A percentile compares a stretch with the other conserved stretches of the same genome.
phyloP scores from a whole-genome alignment of 2,797 vertebrate genomes.

The Squalus acanthias region DNA sequence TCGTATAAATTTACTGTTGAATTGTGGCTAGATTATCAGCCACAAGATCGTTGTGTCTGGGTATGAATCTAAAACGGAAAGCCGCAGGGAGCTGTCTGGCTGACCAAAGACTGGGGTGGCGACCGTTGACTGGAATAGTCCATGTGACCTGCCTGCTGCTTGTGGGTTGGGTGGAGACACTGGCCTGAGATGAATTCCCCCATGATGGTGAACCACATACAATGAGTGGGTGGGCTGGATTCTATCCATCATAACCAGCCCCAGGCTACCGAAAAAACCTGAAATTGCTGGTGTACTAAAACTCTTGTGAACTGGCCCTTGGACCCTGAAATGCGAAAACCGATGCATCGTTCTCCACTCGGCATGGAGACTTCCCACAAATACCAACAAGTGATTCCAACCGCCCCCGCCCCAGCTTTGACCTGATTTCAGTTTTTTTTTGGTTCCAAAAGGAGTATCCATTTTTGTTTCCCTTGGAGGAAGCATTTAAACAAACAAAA shows the following conservation, averaged over 20 bases:
- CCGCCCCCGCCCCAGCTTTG: not conserved
- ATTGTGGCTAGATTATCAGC: not conserved
- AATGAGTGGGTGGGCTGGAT: not conserved
- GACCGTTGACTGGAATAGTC: not conserved
- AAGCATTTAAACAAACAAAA: not conserved
- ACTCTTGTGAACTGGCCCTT: not conserved
- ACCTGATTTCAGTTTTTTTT: not conserved
- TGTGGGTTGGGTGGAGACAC: not conserved
- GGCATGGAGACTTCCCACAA: not conserved
- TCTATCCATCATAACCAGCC: not conserved
- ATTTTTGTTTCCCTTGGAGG: not conserved
- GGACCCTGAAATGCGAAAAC: not conserved
- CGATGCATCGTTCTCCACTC: not conserved
- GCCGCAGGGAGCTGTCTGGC: not conserved
- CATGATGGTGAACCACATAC: not conserved
- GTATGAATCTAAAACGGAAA: not conserved
- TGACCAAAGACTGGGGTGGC: not conserved
- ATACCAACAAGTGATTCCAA: not conserved
- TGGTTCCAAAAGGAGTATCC: not conserved
- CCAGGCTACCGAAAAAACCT: not conserved
- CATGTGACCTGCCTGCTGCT: not conserved
- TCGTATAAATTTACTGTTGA: not conserved
- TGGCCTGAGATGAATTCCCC: not conserved
- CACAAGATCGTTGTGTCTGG: not conserved
- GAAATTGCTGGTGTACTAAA: not conserved